These are phyloP conservation scores for Montipora capricornis DNA, from an alignment of 64 coral and sea anemone genomes.

Conservation along the genomic window DNA sequence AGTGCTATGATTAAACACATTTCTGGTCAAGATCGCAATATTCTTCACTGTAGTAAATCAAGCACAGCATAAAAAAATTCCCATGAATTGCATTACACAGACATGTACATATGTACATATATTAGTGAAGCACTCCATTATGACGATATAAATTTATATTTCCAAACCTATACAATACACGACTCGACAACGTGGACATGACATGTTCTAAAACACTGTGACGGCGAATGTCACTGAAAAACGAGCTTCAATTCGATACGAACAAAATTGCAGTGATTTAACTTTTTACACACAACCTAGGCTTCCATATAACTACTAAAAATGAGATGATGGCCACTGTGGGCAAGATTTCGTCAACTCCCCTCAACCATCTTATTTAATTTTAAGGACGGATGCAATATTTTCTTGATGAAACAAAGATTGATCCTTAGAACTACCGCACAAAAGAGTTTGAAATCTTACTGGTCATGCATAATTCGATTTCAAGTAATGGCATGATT, in stretches of 20 bases:
- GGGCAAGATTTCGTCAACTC: constrained; percentile 10
- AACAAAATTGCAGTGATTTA: not conserved
- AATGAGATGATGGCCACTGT: not conserved
- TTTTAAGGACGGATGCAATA: not conserved
- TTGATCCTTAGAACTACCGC: not conserved
- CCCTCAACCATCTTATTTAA: not conserved
- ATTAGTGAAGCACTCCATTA: not conserved
- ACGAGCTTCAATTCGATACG: not conserved
- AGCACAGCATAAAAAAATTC: too few species aligned
- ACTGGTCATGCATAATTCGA: not conserved
- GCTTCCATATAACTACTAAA: not conserved
- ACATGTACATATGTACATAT: not conserved
- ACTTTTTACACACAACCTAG: not conserved
- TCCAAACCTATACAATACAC: not conserved
- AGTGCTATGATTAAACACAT: too few species aligned
- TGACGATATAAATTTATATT: too few species aligned
- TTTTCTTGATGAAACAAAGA: not conserved
- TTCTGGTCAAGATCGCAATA: too few species aligned
- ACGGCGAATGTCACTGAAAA: too few species aligned
- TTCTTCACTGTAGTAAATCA: too few species aligned
- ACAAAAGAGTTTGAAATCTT: not conserved
- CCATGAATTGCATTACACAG: not conserved
- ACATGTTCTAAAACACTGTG: not conserved
- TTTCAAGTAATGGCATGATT: not conserved
- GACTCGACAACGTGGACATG: not conserved